Evolutionary conservation across 2,113 vertebrate genomes (phyloP), one percentile per base, ranked within the genome.

Genomic region (Pyxicephalus adspersus): DNA sequence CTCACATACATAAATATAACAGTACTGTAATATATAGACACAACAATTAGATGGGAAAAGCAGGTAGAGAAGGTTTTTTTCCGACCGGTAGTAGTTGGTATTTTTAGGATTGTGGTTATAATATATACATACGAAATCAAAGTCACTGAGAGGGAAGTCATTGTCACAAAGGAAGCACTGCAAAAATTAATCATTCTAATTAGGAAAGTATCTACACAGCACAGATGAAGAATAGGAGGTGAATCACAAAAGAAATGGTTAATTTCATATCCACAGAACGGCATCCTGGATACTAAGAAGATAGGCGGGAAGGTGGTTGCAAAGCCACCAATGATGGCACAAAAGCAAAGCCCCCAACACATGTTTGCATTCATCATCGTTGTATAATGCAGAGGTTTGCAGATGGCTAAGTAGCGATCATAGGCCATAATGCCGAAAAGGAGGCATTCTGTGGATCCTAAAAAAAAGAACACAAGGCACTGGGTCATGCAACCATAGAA

Each of bases 371-470:
- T 83, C 88, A 87, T 19, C 4, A 71, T 3, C 0, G 52, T 19
- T 0, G 71, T 0, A 0, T 86, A 88, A 68, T 25, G 76, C 55
- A 88, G 64, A 0, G 87, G 85, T 3, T 45, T 3, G 19, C 88
- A 86, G 29, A 86, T 81, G 0, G 87, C 87, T 58, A 84, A 83
- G 0, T 58, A 78, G 1, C 84, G 85, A 67, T 88, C 85, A 0
- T 85, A 85, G 17, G 84, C 84, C 88, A 85, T 84, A 19, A 34
- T 23, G 28, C 83, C 68, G 29, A 88, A 9, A 55, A 88, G 71
- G 1, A 84, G 84, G 26, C 79, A 83, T 58, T 87, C 85, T 2
- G 72, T 61, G 18, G 26, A 79, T 13, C 79, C 84, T 20, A 88
- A 83, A 6, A 50, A 55, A 52, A 78, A 74, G 1, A 80, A 87